A percentile compares a stretch with the other conserved stretches of the same genome.
These are phyloP conservation scores for Lepisosteus osseus DNA, from an alignment of 2,113 vertebrate species.

Conservation along the genomic window DNA sequence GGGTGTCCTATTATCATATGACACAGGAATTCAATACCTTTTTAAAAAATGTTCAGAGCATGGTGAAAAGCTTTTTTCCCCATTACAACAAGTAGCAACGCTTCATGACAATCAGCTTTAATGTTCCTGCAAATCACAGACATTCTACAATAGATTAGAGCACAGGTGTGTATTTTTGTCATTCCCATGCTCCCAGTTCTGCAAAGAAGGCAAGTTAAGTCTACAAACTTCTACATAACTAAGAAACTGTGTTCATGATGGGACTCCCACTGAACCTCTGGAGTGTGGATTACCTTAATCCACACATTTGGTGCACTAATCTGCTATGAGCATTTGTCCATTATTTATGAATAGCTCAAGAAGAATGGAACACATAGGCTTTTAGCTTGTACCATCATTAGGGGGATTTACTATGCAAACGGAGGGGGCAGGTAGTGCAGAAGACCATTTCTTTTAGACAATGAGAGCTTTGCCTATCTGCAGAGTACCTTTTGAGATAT, in stretches of 20 bases:
- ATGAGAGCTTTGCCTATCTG: slow-evolving; percentile 34
- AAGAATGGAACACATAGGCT: slow-evolving; percentile 60
- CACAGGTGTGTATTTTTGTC: too few relatives aligned
- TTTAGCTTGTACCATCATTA: slow-evolving; percentile 66
- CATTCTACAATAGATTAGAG: not conserved
- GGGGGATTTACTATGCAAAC: slow-evolving; percentile 57
- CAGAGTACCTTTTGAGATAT: slow-evolving; percentile 49
- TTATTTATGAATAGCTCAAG: slow-evolving; percentile 53
- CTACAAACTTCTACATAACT: slow-evolving; percentile 35
- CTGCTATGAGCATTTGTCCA: slow-evolving; percentile 45
- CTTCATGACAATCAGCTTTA: too few relatives aligned
- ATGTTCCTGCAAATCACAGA: too few relatives aligned
- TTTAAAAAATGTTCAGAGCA: too few relatives aligned
- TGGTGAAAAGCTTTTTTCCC: too few relatives aligned
- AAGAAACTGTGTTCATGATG: slow-evolving; percentile 16
- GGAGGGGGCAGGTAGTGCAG: slow-evolving; percentile 27
- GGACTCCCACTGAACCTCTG: slow-evolving; percentile 17
- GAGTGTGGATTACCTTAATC: slow-evolving; percentile 62
- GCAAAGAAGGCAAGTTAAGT: slow-evolving; percentile 51
- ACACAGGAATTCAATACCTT: too few relatives aligned
- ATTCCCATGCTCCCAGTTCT: not conserved
- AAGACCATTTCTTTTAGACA: slow-evolving; percentile 35
- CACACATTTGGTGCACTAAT: slow-evolving; percentile 67
- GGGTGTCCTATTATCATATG: too few relatives aligned
- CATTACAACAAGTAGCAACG: too few relatives aligned